Conservation (phyloP, 2,113 vertebrate species). For the Sinocyclocheilus anophthalmus region DNA sequence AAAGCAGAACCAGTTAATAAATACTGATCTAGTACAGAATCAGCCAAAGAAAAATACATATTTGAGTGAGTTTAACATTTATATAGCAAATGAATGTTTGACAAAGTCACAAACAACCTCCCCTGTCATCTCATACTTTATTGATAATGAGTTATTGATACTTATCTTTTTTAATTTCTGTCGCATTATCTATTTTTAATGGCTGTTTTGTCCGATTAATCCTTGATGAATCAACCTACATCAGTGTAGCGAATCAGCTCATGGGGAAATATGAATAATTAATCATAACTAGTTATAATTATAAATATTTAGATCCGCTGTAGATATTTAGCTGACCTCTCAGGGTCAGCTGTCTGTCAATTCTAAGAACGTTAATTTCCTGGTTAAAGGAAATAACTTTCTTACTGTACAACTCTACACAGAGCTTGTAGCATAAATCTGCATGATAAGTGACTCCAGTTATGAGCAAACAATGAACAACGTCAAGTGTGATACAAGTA, state of each 20-base stretch:
- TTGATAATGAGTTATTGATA: not conserved
- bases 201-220: conserved; percentile 15
- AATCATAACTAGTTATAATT: too few relatives aligned
- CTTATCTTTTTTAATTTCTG: not conserved
- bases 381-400: too few relatives aligned
- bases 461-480: too few relatives aligned
- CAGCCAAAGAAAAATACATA: not conserved
- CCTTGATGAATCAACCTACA: not conserved
- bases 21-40: not conserved
- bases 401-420: too few relatives aligned
- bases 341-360: too few relatives aligned
- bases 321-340: too few relatives aligned
- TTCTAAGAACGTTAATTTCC: too few relatives aligned
- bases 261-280: too few relatives aligned
- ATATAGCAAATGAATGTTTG: not conserved
- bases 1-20: not conserved
- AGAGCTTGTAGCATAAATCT: too few relatives aligned
- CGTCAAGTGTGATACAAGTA: too few relatives aligned
- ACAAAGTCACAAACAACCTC: not conserved
- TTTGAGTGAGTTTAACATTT: not conserved
- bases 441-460: too few relatives aligned
- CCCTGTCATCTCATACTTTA: not conserved
- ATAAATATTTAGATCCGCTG: too few relatives aligned
- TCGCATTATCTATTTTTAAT: conserved; percentile 18
- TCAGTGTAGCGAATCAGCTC: not conserved